These are phyloP conservation scores for Sisyra terminalis DNA, from an alignment of 2,888 invertebrate species.

Conservation along the genomic window DNA sequence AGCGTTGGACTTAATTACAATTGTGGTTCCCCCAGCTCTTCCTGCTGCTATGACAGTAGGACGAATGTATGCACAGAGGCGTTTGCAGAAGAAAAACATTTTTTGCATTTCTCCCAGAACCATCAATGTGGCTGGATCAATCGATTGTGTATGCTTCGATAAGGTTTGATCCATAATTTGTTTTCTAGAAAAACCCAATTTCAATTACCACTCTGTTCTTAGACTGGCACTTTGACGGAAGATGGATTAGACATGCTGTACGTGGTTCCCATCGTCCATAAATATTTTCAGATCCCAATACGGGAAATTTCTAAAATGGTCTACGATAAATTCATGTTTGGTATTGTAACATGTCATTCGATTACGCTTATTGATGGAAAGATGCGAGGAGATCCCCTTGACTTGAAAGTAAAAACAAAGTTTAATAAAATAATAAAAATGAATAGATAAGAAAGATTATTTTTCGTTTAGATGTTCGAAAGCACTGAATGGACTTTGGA, in stretches of 20 bases:
- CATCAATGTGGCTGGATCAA: constrained; percentile 83
- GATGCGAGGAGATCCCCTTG: constrained; percentile 84
- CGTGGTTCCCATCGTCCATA: constrained; percentile 43
- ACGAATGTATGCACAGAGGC: constrained; percentile 73
- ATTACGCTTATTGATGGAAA: constrained; percentile 74
- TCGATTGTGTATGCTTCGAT: constrained; percentile 81
- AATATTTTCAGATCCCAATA: constrained; percentile 15
- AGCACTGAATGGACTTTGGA: constrained; percentile 80
- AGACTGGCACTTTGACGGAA: constrained; percentile 93
- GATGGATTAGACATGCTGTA: constrained; percentile 95
- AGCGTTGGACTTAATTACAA: constrained; percentile 82
- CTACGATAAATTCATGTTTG: constrained; percentile 27
- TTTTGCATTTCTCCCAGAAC: constrained; percentile 87
- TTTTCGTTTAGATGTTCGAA: constrained; percentile 88
- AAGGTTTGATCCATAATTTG: constrained; percentile 42
- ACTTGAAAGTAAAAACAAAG: constrained; percentile 49
- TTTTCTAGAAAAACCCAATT: not conserved
- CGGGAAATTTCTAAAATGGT: constrained; percentile 16
- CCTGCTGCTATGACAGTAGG: constrained; percentile 97
- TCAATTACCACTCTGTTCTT: constrained; percentile 13
- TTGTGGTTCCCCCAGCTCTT: constrained; percentile 86
- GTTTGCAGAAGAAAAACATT: constrained; percentile 60
- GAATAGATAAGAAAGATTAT: too few species aligned
- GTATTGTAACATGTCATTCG: constrained; percentile 88
- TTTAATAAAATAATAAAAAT: not conserved